These are phyloP conservation scores for Lepus americanus DNA, from an alignment of 2,113 vertebrate genomes.

Conservation along the genomic window DNA sequence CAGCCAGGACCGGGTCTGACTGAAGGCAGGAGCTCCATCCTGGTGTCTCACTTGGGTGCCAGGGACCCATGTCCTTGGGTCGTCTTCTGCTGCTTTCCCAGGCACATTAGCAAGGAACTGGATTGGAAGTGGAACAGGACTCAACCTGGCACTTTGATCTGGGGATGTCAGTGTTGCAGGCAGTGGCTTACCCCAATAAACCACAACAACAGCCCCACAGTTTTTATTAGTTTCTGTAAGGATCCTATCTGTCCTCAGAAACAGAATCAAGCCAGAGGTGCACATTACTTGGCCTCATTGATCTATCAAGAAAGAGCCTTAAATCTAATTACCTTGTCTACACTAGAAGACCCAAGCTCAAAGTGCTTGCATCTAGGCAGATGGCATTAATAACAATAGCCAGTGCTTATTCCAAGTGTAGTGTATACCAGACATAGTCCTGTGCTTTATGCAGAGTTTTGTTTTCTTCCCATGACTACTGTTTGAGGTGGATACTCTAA, in stretches of 20 bases:
- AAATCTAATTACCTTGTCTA: accelerated
- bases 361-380: background rate
- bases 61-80: too few relatives aligned
- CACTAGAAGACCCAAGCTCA: accelerated
- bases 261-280: background rate
- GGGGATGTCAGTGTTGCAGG: too few relatives aligned
- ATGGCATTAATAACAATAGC: accelerated
- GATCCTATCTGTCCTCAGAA: background rate
- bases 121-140: too few relatives aligned
- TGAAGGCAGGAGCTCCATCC: too few relatives aligned
- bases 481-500: background rate
- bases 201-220: too few relatives aligned
- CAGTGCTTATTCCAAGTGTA: background rate
- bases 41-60: too few relatives aligned
- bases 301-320: background rate
- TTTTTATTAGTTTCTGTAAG: background rate
- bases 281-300: background rate
- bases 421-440: accelerated
- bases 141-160: too few relatives aligned
- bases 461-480: background rate
- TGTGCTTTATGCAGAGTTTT: background rate
- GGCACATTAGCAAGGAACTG: too few relatives aligned
- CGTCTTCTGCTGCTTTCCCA: too few relatives aligned
- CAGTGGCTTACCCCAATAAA: too few relatives aligned
- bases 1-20: too few relatives aligned